Evolutionary conservation across 2,888 invertebrate species (phyloP), one percentile per base, ranked within the genome.

Genomic region (Eulithis prunata): DNA sequence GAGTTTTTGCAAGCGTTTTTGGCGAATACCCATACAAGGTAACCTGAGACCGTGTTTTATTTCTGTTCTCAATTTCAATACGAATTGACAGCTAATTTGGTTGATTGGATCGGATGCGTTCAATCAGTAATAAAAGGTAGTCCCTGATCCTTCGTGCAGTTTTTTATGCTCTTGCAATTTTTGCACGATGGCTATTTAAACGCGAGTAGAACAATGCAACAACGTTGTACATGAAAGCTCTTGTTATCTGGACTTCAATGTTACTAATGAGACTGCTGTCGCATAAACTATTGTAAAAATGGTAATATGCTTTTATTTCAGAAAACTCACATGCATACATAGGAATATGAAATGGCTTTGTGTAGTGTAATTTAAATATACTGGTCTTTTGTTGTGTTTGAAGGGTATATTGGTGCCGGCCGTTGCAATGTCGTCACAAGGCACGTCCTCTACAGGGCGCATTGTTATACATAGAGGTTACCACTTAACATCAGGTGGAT

Each of bases 1-100:
- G 68, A 75, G 78, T 87, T 87, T 89, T 88, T 90, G 84, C 82
- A 77, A 79, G 76, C 81, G 84, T 86, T 87, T 88, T 88, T 87
- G 85, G 86, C 71, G 83, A 86, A 87, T 86, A 84, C 78, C 86
- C 88, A 77, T 88, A 81, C 83, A 85, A 70, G 84, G 85, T 75
- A 80, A 66, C 69, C 69, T 64, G 70, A 60, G 68, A 61, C 32
- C 54, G 60, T 70, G 60, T 71, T 69, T 70, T 68, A 67, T 68
- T 71, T 68, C 70, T 73, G 72, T 66, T 70, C 66, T 64, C 70
- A 60, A 63, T 70, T 66, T 71, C 71, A 68, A 72, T 72, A 62
- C 66, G 69, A 71, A 69, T 72, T 74, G 71, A 74, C 72, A 74
- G 74, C 71, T 71, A 68, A 74, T 74, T 72, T 74, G 71, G 71